A percentile compares a stretch with the other conserved stretches of the same genome.
Evolutionary conservation across 92 coral and sea anemone species (phyloP).

Genomic region (Actinostola sp.): DNA sequence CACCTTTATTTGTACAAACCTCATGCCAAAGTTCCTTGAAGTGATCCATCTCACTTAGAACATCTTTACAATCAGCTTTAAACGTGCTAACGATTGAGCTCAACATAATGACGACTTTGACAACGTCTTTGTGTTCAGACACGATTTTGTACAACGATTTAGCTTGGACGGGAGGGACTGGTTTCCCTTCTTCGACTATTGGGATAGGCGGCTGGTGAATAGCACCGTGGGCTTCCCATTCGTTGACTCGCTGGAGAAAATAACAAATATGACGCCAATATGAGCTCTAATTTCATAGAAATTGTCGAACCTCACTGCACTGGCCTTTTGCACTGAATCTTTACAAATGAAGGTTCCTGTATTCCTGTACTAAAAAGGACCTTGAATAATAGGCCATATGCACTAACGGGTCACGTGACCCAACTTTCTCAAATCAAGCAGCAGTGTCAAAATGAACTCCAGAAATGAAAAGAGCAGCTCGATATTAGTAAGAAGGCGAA

Average conservation of each 20-base stretch:
- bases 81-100: conserved; percentile 94
- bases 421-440: too few species aligned
- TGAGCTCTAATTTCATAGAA: too few species aligned
- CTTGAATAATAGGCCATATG: too few species aligned
- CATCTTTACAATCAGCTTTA: conserved; percentile 88
- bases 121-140: conserved; percentile 97
- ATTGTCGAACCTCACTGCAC: too few species aligned
- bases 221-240: conserved; percentile 88
- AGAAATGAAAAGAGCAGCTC: too few species aligned
- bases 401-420: too few species aligned
- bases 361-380: too few species aligned
- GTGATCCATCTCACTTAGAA: conserved; percentile 87
- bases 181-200: conserved; percentile 98
- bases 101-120: conserved; percentile 87
- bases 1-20: too few species aligned
- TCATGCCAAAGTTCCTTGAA: conserved; percentile 96
- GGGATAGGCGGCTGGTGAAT: conserved; percentile 95
- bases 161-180: conserved; percentile 86
- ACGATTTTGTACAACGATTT: conserved; percentile 92
- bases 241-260: conserved; percentile 71
- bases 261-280: not conserved
- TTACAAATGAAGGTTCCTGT: too few species aligned
- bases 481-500: too few species aligned
- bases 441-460: too few species aligned
- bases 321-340: too few species aligned